Percentiles rank a stretch among this genome's conserved stretches.
These are phyloP conservation scores for Imbricaverruca yamaguchii DNA, from an alignment of 2,888 invertebrate genomes.

Conservation along the genomic window DNA sequence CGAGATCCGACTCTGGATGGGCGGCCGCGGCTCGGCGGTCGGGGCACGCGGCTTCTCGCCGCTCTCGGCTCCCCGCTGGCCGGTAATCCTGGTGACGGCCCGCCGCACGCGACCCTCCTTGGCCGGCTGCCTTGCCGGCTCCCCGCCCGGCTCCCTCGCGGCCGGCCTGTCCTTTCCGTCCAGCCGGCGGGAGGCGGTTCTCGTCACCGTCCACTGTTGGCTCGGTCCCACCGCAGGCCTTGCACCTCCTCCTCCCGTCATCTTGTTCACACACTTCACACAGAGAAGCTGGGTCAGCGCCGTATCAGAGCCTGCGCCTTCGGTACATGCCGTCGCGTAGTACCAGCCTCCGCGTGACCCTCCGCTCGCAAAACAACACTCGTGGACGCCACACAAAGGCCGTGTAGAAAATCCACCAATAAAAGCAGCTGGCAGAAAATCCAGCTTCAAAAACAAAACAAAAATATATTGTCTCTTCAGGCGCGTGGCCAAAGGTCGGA, in stretches of 20 bases:
- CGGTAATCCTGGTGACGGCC: neutral
- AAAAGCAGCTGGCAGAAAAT: neutral
- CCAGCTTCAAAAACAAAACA: too few relatives aligned
- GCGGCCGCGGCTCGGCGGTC: neutral
- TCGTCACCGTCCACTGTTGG: neutral
- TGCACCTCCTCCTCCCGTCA: neutral
- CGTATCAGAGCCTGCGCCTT: constrained; percentile 1
- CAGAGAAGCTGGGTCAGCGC: neutral
- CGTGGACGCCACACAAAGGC: neutral
- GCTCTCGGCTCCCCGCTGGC: neutral
- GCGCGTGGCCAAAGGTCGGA: too few relatives aligned
- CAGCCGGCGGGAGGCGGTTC: neutral
- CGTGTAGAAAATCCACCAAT: neutral
- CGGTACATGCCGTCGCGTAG: neutral
- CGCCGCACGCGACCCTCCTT: neutral
- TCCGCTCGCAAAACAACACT: neutral
- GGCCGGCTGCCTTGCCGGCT: neutral
- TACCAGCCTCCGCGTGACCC: neutral
- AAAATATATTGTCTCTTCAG: too few relatives aligned
- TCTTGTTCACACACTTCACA: neutral
- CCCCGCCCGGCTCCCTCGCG: too few relatives aligned
- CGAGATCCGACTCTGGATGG: neutral
- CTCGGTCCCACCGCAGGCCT: neutral
- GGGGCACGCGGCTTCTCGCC: too few relatives aligned
- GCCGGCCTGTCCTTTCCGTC: neutral